Base-by-base conservation (phyloP, 1,140 invertebrate species). In the Leptinotarsa lineolata region DNA sequence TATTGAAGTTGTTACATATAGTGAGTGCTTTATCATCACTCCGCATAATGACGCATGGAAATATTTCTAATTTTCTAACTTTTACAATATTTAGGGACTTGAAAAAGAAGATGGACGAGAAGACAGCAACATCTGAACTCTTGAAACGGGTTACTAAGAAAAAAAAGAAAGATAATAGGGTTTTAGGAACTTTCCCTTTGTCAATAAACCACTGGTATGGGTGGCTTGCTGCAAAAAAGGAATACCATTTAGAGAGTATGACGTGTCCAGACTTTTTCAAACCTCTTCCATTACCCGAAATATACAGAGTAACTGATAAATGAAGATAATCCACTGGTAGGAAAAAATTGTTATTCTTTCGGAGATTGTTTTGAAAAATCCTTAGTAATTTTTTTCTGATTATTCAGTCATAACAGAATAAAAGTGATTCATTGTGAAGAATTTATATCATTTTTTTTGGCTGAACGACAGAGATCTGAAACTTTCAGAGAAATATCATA, bases 161-260 rank as follows among this genome's bases (percentile, higher is more conserved):
- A 44, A 44, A 64, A 11, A 58, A 68, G 65, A 39, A 46, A 61
- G 77, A 78, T 46, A 24, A 21, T 3, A 73, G 75, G 48, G 68
- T 70, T 45, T 21, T 77, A 2, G 61, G 21, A 24, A 48, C 71
- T 30, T 68, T 81, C 70, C 79, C 79, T 4, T 59, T 74, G 30
- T 71, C 78, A 5, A 70, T 66, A 12, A 81, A 81, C 58, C 78
- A 79, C 68, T 69, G 74, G 60, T 81, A 81, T 46, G 79, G 79
- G 3, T 81, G 78, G 78, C 15, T 81, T 5, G 68, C 72, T n/a
- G 54, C 30, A n/a, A 72, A 77, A 44, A 54, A 72, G 15, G 77
- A 78, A 63, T 79, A 79, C 30, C 46, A 73, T 22, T 61, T 81
- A 58, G 75, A 81, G 16, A 78, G 64, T 21, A 79, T 76, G 44